Conservation (phyloP, 2,797 vertebrate genomes). For the Silurus aristotelis region DNA sequence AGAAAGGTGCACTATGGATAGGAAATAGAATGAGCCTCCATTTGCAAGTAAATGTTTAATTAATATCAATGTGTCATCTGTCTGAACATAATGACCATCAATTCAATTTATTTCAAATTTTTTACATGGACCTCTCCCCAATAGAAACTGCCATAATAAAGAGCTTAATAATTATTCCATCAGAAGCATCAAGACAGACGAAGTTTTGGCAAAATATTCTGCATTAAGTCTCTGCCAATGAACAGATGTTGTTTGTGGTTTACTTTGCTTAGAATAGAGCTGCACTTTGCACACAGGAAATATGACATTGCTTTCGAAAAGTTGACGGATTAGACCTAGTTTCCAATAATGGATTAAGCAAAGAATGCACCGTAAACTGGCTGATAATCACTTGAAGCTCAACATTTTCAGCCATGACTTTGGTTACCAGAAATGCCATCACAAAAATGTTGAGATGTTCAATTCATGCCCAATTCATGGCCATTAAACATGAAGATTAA, state of each 20-base stretch:
- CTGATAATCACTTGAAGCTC: background rate
- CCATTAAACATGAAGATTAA: background rate
- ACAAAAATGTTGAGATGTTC: background rate
- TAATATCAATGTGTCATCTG: constrained; percentile 17
- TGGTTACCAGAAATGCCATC: background rate
- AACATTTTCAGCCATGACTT: background rate
- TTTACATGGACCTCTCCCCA: background rate
- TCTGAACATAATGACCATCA: constrained; percentile 13
- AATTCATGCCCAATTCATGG: background rate
- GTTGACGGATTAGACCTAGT: too few relatives aligned
- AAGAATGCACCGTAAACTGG: background rate
- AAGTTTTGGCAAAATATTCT: background rate
- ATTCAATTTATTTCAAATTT: constrained; percentile 9
- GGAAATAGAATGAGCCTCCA: background rate
- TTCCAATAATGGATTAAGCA: background rate
- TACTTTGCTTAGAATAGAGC: background rate
- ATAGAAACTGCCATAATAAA: background rate
- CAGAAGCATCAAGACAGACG: background rate
- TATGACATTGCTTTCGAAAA: background rate
- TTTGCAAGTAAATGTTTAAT: constrained; percentile 8
- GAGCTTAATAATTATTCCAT: constrained; percentile 5
- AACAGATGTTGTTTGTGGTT: background rate
- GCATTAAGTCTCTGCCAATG: background rate
- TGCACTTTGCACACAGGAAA: background rate
- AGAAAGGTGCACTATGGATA: background rate